phyloP scores from a whole-genome alignment of 2,113 vertebrate genomes.

The Catagonus wagneri region DNA sequence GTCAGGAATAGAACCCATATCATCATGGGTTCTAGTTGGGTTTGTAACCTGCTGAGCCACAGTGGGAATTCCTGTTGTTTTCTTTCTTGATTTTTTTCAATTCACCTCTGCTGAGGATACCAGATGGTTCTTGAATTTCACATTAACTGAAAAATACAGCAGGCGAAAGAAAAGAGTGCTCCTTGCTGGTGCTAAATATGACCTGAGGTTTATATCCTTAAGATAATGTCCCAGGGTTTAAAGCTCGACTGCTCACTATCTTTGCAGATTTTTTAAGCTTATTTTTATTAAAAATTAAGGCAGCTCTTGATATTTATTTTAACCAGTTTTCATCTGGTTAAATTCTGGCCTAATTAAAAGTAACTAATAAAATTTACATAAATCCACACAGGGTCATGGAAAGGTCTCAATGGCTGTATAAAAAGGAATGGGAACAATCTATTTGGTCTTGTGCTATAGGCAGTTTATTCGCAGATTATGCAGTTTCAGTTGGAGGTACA shows the following conservation, averaged over 20 bases:
- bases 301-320: background rate
- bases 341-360: background rate
- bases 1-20: no score
- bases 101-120: background rate
- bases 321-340: background rate
- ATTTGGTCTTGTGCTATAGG: background rate
- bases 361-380: background rate
- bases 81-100: constrained; percentile 17
- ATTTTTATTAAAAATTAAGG: background rate
- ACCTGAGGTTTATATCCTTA: background rate
- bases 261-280: background rate
- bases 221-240: background rate
- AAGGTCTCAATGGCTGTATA: background rate
- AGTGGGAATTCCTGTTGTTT: background rate
- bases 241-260: background rate
- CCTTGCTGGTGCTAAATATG: background rate
- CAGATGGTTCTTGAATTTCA: background rate
- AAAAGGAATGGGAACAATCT: background rate
- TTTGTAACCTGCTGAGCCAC: no score
- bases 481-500: background rate
- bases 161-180: background rate
- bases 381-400: background rate
- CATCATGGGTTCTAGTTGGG: no score
- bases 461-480: background rate
- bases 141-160: background rate